Percentiles rank a stretch among this genome's conserved stretches.
Conservation (phyloP, 2,113 vertebrate species). For the Ophthalmotilapia sp. region DNA sequence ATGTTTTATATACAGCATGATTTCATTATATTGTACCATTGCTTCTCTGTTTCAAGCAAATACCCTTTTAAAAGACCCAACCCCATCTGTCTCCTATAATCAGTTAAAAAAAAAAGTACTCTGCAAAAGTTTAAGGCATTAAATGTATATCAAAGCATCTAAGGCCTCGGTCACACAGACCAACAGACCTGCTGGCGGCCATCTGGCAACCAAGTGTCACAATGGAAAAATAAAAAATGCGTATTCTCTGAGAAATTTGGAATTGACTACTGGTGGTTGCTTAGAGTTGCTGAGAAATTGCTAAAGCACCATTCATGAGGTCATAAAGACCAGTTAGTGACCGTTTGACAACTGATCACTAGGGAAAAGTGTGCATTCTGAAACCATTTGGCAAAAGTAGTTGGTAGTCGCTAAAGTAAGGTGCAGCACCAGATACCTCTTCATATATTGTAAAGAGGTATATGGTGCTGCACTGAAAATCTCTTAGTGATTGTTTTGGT, state of each 20-base stretch:
- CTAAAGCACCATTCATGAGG: neutral
- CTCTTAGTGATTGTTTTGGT: neutral
- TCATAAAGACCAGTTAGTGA: neutral
- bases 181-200: neutral
- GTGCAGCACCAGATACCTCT: neutral
- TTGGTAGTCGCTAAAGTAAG: neutral
- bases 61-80: neutral
- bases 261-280: neutral
- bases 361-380: neutral
- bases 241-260: neutral
- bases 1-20: neutral
- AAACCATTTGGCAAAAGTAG: neutral
- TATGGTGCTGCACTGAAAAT: neutral
- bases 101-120: neutral
- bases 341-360: neutral
- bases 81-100: neutral
- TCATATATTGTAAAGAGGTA: neutral
- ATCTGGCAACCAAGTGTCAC: neutral
- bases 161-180: neutral
- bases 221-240: neutral
- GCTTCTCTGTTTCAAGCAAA: neutral
- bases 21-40: neutral
- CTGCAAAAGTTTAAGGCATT: neutral
- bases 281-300: neutral
- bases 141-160: neutral